Evolutionary conservation across 2,113 vertebrate genomes (phyloP), one percentile per base, ranked within the genome.

Genomic region (Plestiodon gilberti): DNA sequence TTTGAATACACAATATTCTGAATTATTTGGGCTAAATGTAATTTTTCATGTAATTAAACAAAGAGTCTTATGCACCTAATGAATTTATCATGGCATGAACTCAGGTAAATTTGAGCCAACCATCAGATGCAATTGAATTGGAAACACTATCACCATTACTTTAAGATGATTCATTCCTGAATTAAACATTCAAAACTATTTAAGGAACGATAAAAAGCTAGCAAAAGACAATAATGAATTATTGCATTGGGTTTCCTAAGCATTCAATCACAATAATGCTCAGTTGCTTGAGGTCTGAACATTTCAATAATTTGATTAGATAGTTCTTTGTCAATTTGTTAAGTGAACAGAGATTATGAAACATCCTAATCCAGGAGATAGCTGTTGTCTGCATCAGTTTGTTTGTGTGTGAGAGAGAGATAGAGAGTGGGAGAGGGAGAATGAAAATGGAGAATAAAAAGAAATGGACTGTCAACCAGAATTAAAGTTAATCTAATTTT

Each of bases 241-340:
- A 61, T 59, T n/a, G 14, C 5, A 74, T 9, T 22, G 18, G 14
- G 28, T 62, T 62, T 71, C 81, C 65, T 75, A 48, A 62, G 14
- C 59, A 62, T n/a, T 30, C 35, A 30, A 52, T 3, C 28, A 67
- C 48, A 67, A 83, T 20, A 30, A 64, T 23, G 40, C 23, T 38
- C 48, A 1, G 30, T 74, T 81, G 52, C 38, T 73, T 74, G 40
- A 67, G 4, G 23, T 57, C 43, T 30, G 40, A 22, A 74, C 30
- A 75, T 52, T 28, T 14, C 38, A 20, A 35, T 81, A 65, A 55
- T 65, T 62, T 81, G 48, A 70, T 85, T 78, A 85, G 75, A 38
- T n/a, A 73, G 20, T 80, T 85, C 18, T 38, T 86, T 52, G 81
- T 87, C 33, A 35, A 87, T 65, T 28, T 64, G 52, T 55, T 55